Base-by-base conservation (phyloP, 2,888 invertebrate genomes). In the Pyrochroa serraticornis region DNA sequence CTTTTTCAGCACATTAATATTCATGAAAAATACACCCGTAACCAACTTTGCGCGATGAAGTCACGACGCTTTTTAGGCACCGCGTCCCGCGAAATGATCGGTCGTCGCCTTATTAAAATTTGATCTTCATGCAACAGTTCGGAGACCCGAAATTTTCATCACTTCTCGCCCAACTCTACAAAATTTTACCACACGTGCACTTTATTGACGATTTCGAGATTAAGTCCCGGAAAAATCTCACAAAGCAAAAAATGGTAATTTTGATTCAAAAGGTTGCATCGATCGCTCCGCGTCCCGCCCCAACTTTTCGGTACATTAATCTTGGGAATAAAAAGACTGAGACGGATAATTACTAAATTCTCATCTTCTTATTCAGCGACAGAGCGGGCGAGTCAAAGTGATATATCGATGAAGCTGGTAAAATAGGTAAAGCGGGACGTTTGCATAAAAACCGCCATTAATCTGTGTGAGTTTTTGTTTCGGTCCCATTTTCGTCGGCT, bases 391-490 rank as follows among this genome's bases (percentile, higher is more conserved):
- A 56, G 46, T 42, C 49, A 52, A 58, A 56, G 55, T 65, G 65
- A 65, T 63, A 60, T 61, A 65, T 63, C 45, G 62, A 61, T 52
- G 56, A 58, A 41, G 36, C 48, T 37, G 31, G 50, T 46, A 45
- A 51, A 55, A 42, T 52, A 52, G 52, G 56, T 56, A 47, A 14
- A 35, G 33, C 13, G 9, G 33, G 41, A 38, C 50, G 54, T 65
- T 64, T 65, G 66, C 64, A 69, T 69, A 63, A 68, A 64, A 67
- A 63, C 47, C 44, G 43, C 62, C 66, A 71, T 71, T 68, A 71
- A 69, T 69, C 66, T 67, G 63, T 37, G 47, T 34, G 50, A 57
- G 60, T 65, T 65, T 66, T 67, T 68, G 59, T 59, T 63, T 62
- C 58, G 48, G 58, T 54, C 52, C 47, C 61, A 58, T 65, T 66